Evolutionary conservation across 2,888 invertebrate genomes (phyloP), one percentile per base, ranked within the genome.

Genomic region (Phania funesta): DNA sequence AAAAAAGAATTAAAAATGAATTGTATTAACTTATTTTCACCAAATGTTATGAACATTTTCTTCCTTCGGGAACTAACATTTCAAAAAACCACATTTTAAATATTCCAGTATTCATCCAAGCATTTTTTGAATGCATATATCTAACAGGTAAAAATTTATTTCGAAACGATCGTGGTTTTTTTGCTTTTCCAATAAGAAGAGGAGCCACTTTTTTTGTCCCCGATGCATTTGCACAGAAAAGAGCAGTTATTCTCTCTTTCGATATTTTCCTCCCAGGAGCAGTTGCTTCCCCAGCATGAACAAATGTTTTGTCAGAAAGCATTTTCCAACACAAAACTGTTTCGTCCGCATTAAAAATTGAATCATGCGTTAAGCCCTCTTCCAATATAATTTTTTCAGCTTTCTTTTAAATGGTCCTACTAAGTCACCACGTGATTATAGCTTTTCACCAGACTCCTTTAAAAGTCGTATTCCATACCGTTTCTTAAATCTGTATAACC

Each of bases 31-130:
- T 2, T 3, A 46, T 20, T 11, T 20, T 22, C 46, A 38, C 29
- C 65, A 60, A 26, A n/a, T 56, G 18, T 20, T 29, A 16, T 44
- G 50, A 73, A 80, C 38, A 48, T n/a, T 56, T 32, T 16, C 52
- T 52, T 62, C 68, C 75, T 54, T 75, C 41, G 18, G 60, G 62
- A 20, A 68, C 46, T 26, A 75, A 80, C 32, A 56, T 80, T 68
- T 75, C 11, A 22, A 75, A 80, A 54, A 80, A 68, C 32, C 64
- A 80, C 9, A 56, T 48, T 54, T 75, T 68, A 22, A 70, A 75
- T 20, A 80, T 65, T 65, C 56, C 54, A 11, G 29, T n/a, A 35
- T 52, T 70, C 56, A 56, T 70, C 70, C 56, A 70, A 13, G 70
- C 70, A 46, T 52, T 70, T 60, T 70, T 70, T 24, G 74, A 65